These are phyloP conservation scores for Smutsia temminckii DNA, from an alignment of 2,797 vertebrate genomes.

Conservation along the genomic window DNA sequence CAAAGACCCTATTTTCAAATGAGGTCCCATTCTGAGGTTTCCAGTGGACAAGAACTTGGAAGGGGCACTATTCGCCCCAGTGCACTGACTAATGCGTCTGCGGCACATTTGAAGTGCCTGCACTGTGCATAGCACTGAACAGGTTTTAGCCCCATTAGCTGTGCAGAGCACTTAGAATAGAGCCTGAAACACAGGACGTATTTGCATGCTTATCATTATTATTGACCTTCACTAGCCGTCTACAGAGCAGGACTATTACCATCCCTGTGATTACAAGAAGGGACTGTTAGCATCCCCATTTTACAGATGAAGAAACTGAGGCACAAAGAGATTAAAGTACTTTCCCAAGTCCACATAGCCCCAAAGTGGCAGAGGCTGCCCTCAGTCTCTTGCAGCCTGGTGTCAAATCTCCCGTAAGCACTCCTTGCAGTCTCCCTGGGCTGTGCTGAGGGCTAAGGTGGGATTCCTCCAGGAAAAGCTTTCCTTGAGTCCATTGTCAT, in stretches of 20 bases:
- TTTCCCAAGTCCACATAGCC: not conserved
- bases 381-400: not conserved
- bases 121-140: rapidly evolving
- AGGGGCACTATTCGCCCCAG: not conserved
- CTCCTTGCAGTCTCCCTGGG: rapidly evolving
- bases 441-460: not conserved
- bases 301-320: not conserved
- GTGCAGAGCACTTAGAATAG: not conserved
- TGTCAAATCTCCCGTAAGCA: not conserved
- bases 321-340: not conserved
- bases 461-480: not conserved
- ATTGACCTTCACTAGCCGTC: rapidly evolving
- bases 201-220: rapidly evolving
- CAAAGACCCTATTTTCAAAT: not conserved
- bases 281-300: not conserved
- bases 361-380: not conserved
- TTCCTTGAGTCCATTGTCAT: not conserved
- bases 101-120: rapidly evolving
- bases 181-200: rapidly evolving
- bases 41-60: not conserved
- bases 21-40: not conserved
- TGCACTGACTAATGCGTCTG: rapidly evolving
- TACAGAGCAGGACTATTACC: not conserved
- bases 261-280: not conserved
- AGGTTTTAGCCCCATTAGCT: no score